Evolutionary conservation across 2,888 invertebrate genomes (phyloP).

Genomic region (Melinaea menophilus): DNA sequence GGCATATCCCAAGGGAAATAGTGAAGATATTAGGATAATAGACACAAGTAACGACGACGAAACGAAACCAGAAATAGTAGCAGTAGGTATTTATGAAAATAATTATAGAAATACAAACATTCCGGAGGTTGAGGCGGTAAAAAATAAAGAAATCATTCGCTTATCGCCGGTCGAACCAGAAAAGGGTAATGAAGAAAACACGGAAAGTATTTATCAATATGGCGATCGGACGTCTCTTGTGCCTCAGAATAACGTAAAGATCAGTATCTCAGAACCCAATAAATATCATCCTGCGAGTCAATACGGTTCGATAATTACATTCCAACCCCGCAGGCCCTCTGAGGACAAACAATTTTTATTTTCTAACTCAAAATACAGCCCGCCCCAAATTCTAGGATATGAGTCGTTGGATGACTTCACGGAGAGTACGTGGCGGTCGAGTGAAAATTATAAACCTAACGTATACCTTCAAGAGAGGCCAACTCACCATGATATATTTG

Average conservation of each 20-base stretch:
- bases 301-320: background rate
- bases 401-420: background rate
- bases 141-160: background rate
- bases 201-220: background rate
- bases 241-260: background rate
- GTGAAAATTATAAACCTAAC: constrained; percentile 3
- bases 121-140: background rate
- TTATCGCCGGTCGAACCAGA: background rate
- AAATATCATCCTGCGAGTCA: background rate
- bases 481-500: background rate
- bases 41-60: background rate
- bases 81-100: too few species aligned
- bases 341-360: background rate
- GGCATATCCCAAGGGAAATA: background rate
- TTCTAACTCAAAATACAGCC: background rate
- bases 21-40: background rate
- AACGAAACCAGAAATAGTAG: too few species aligned
- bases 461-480: background rate
- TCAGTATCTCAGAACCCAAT: background rate
- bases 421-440: background rate
- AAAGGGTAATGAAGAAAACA: background rate
- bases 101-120: background rate
- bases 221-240: background rate
- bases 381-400: background rate
- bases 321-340: background rate